Evolutionary conservation across 2,113 vertebrate species (phyloP).

Genomic region (Odontophorus gujanensis): DNA sequence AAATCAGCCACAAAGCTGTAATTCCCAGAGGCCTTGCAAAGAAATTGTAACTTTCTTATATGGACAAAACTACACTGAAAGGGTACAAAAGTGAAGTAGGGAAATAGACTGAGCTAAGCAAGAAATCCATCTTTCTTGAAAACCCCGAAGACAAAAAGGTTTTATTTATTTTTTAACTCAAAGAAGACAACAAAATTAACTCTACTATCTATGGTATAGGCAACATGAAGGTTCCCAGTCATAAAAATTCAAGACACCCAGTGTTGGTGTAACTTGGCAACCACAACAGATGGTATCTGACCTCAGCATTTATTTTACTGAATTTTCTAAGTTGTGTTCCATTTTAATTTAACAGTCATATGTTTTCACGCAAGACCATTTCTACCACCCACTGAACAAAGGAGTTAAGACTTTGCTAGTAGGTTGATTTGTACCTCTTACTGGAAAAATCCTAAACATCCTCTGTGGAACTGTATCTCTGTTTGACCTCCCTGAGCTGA

Average conservation of each 20-base stretch:
- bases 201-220: background rate
- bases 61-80: background rate
- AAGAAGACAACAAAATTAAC: background rate
- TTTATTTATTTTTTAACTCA: slow-evolving; percentile 3
- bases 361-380: background rate
- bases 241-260: background rate
- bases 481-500: background rate
- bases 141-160: background rate
- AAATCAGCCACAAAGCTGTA: background rate
- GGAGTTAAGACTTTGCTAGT: background rate
- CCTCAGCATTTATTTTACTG: background rate
- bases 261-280: background rate
- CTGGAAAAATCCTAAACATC: background rate
- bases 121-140: background rate
- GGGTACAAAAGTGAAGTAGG: background rate
- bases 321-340: background rate
- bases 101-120: background rate
- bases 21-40: background rate
- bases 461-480: background rate
- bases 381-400: background rate
- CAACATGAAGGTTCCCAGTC: background rate
- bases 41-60: background rate
- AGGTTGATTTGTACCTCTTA: background rate
- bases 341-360: background rate
- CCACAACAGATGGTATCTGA: background rate